These are phyloP conservation scores for Lerista edwardsae DNA, from an alignment of 2,797 vertebrate genomes.

Conservation along the genomic window DNA sequence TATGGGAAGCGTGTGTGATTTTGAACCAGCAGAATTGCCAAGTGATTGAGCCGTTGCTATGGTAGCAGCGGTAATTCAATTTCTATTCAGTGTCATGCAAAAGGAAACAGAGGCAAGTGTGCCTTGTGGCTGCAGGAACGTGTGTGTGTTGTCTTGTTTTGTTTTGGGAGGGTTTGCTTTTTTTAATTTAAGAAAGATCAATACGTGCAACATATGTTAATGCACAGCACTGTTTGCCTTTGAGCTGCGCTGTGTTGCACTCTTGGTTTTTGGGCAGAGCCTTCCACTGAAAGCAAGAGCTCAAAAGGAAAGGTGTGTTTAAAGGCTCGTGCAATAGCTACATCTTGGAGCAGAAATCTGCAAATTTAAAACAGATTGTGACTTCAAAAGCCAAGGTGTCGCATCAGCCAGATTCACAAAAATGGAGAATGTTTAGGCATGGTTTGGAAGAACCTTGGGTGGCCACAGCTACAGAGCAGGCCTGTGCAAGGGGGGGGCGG, in stretches of 20 bases:
- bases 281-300: conserved; percentile 20
- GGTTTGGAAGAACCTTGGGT: background rate
- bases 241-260: background rate
- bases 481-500: too few species aligned
- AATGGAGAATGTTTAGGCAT: background rate
- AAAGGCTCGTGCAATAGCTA: conserved; percentile 1
- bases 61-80: conserved; percentile 68
- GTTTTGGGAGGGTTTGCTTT: conserved; percentile 43
- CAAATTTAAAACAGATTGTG: conserved; percentile 24
- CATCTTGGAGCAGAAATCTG: background rate
- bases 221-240: conserved; percentile 30
- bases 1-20: conserved; percentile 59
- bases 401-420: background rate
- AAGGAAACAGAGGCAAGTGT: conserved; percentile 51
- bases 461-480: too few species aligned
- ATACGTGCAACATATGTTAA: conserved; percentile 18
- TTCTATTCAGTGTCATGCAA: conserved; percentile 71
- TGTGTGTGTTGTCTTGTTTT: conserved; percentile 27
- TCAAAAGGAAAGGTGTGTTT: conserved; percentile 38
- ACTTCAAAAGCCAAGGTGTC: conserved; percentile 35
- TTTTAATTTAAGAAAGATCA: conserved; percentile 40
- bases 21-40: conserved; percentile 63
- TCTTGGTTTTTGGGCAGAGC: conserved; percentile 32
- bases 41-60: conserved; percentile 73
- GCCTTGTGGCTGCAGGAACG: conserved; percentile 60